phyloP scores from a whole-genome alignment of 2,797 vertebrate species.

The Syndactyla subalaris region DNA sequence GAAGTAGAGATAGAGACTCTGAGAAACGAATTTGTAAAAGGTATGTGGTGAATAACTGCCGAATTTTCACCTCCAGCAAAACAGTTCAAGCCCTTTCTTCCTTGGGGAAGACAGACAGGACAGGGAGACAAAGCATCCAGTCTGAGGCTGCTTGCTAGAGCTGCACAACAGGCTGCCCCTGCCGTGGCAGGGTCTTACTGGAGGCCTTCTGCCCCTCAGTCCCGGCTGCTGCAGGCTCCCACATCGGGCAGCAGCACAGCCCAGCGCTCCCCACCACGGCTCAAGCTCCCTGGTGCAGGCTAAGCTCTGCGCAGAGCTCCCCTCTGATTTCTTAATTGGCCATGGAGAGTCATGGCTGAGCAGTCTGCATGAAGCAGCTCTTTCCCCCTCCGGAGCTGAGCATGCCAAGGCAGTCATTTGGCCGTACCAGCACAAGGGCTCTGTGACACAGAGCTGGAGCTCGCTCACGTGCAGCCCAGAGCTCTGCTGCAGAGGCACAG shows the following conservation, averaged over 20 bases:
- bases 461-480: background rate
- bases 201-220: background rate
- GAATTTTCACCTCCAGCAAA: background rate
- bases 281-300: background rate
- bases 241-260: background rate
- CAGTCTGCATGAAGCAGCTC: background rate
- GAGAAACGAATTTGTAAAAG: background rate
- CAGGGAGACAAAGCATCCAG: background rate
- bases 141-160: background rate
- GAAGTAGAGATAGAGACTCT: background rate
- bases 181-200: background rate
- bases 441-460: background rate
- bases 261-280: background rate
- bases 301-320: background rate
- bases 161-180: background rate
- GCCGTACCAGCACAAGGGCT: background rate
- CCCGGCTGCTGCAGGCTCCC: background rate
- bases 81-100: background rate
- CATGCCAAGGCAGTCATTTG: background rate
- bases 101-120: background rate
- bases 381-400: background rate
- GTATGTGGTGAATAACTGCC: background rate
- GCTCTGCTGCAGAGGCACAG: background rate
- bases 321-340: conserved; percentile 10
- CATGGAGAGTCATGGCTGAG: conserved; percentile 1